Evolutionary conservation across 1,140 invertebrate species (phyloP), one percentile per base, ranked within the genome.

Genomic region (Diorhabda carinulata): DNA sequence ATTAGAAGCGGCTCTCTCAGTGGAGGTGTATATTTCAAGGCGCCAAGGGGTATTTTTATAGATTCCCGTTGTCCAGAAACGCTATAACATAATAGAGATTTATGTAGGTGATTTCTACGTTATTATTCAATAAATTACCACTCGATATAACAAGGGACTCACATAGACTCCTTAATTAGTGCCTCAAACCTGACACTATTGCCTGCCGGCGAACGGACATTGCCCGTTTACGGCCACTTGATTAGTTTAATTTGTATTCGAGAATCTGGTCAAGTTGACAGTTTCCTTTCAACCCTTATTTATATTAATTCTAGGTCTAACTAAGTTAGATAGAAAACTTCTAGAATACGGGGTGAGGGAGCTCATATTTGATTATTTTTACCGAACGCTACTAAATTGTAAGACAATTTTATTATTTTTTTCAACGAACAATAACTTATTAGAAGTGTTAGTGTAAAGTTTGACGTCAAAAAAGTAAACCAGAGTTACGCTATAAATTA

Each of bases 61-160:
- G 65, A 63, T 67, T 68, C 70, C 68, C 71, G 68, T 72, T 76
- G 73, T 76, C 71, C 73, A 73, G 72, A 76, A 73, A 72, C 58
- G 43, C 40, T 52, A 61, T 43, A 68, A 59, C 68, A 69, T 79
- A 79, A 79, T 79, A 68, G 78, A 77, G 78, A 79, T 79, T 78
- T 78, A 79, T 77, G 75, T 75, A 73, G 77, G 76, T 77, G 77
- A 78, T 79, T 78, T 77, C 74, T 73, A 72, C 73, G 77, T 79
- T 79, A 79, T 79, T 79, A 79, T 78, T 78, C 78, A 78, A 78
- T 78, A 78, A 79, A 79, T 79, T 79, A 77, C 76, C 70, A 69
- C 65, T 70, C 65, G 73, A 77, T 76, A 76, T 78, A 79, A 78
- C 74, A 73, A 77, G 47, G 47, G n/a, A 52, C 47, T 52, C 47